Percentiles rank a stretch among this genome's conserved stretches.
These are phyloP conservation scores for Drosophila pruinosa DNA, from an alignment of 1,140 invertebrate species.

Conservation along the genomic window DNA sequence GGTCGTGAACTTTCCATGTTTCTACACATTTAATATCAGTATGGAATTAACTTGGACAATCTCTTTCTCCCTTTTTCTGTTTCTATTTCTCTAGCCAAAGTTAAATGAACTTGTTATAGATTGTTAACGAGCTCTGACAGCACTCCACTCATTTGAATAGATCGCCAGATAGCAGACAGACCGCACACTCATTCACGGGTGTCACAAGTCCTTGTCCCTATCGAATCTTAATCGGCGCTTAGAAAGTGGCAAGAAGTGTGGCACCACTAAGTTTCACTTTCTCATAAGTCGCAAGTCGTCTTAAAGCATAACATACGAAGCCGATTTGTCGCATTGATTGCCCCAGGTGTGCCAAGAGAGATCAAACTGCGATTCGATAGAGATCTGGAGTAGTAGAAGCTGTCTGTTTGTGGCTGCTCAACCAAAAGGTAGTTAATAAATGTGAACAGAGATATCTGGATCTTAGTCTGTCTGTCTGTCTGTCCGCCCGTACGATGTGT, in stretches of 20 bases:
- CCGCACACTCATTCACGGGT: neutral
- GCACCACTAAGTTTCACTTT: conserved; percentile 29
- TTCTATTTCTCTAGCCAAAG: neutral
- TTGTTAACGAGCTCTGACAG: neutral
- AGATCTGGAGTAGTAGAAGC: neutral
- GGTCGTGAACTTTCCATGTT: conserved; percentile 66
- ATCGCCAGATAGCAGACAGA: neutral
- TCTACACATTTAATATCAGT: conserved; percentile 20
- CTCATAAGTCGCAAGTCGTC: conserved; percentile 8
- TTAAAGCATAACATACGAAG: neutral
- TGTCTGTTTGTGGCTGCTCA: neutral
- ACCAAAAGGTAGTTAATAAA: neutral
- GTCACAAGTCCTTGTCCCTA: neutral
- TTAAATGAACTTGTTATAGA: conserved; percentile 30
- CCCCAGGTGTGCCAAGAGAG: conserved; percentile 9
- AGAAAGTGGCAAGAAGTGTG: conserved; percentile 26
- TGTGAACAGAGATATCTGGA: conserved; percentile 1
- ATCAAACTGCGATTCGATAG: neutral
- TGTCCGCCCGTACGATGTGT: too few species aligned
- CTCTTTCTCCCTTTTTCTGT: neutral
- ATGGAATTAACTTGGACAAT: conserved; percentile 22
- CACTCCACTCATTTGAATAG: neutral
- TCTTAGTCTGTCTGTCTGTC: neutral
- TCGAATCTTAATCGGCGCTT: neutral
- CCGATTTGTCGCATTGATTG: conserved; percentile 20